These are phyloP conservation scores for Triplophysa tibetana DNA, from an alignment of 2,113 vertebrate species.

Conservation along the genomic window DNA sequence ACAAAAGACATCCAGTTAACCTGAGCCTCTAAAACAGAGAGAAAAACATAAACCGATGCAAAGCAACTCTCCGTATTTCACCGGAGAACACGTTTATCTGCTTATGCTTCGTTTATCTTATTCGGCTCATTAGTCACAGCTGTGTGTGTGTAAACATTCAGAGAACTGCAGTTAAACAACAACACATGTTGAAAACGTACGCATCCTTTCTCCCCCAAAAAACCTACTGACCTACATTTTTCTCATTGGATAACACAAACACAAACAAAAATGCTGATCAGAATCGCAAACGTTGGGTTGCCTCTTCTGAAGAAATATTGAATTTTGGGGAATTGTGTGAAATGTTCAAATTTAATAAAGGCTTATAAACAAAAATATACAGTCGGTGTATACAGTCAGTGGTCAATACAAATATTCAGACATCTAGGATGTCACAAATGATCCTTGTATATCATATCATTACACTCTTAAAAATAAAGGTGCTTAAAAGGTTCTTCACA, in stretches of 20 bases:
- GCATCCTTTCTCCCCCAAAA: not conserved
- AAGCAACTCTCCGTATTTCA: slow-evolving; percentile 9
- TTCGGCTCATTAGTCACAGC: slow-evolving; percentile 13
- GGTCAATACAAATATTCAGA: no score
- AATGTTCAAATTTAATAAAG: not conserved
- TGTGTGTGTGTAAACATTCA: not conserved
- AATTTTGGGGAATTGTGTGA: not conserved
- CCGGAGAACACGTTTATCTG: not conserved
- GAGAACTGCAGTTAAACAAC: slow-evolving; percentile 18
- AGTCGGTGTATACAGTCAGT: no score
- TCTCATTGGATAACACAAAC: not conserved
- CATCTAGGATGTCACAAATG: no score
- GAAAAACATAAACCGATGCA: not conserved
- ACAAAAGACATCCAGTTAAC: slow-evolving; percentile 2
- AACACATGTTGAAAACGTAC: slow-evolving; percentile 26
- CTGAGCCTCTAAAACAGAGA: slow-evolving; percentile 2
- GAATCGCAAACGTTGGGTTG: not conserved
- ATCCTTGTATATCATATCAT: no score
- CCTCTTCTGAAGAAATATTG: not conserved
- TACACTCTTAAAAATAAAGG: no score
- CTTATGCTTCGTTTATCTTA: not conserved
- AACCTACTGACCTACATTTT: slow-evolving; percentile 25
- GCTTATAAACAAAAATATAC: not conserved
- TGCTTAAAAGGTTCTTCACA: no score
- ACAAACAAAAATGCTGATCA: not conserved